Evolutionary conservation across 2,888 invertebrate genomes (phyloP).

Genomic region (Drosophila conformis): DNA sequence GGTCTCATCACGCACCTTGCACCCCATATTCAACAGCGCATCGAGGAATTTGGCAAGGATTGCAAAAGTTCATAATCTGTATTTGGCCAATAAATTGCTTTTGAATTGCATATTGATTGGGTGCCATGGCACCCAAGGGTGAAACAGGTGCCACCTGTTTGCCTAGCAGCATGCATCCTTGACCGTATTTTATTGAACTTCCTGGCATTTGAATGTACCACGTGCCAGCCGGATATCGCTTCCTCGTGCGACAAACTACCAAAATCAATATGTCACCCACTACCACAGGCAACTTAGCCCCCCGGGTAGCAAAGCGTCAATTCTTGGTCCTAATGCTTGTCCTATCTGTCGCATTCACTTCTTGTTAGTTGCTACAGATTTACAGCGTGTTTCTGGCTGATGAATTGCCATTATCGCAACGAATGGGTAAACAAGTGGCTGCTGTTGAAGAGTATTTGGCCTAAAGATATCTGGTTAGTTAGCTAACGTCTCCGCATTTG

Average conservation of each 20-base stretch:
- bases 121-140: not conserved
- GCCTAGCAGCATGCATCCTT: slow-evolving; percentile 17
- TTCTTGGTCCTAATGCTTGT: slow-evolving; percentile 5
- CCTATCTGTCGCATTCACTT: slow-evolving; percentile 8
- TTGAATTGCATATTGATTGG: slow-evolving; percentile 50
- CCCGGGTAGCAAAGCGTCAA: slow-evolving; percentile 13
- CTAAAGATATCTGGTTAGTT: slow-evolving; percentile 4
- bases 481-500: not conserved
- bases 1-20: slow-evolving; percentile 97
- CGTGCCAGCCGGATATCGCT: slow-evolving; percentile 11
- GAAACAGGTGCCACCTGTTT: slow-evolving; percentile 11
- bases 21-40: slow-evolving; percentile 93
- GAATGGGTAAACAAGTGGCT: slow-evolving; percentile 1
- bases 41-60: slow-evolving; percentile 86
- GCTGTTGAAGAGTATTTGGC: not conserved
- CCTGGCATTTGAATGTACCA: slow-evolving; percentile 47
- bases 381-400: slow-evolving; percentile 53
- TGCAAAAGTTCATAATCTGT: slow-evolving; percentile 6
- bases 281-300: not conserved
- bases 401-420: slow-evolving; percentile 54
- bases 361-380: slow-evolving; percentile 54
- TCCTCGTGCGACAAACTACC: slow-evolving; percentile 17
- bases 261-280: slow-evolving; percentile 13
- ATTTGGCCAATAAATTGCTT: slow-evolving; percentile 49
- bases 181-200: slow-evolving; percentile 39